Percentiles rank a stretch among this genome's conserved stretches.
Conservation (phyloP, 1,140 invertebrate species). For the Plutomurus gul region DNA sequence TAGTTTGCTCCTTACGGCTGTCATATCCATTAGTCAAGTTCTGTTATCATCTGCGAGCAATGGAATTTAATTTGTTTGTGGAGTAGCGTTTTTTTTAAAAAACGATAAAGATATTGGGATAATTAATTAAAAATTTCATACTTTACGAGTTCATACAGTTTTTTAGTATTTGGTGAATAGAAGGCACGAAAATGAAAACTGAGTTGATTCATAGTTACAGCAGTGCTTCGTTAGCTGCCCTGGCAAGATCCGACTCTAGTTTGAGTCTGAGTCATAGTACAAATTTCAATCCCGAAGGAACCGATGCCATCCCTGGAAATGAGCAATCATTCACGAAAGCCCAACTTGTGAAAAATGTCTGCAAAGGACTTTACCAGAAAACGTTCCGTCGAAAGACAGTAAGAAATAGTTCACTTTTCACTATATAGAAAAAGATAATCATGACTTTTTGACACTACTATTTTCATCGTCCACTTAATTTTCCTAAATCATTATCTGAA, state of each 20-base stretch:
- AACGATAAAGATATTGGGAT: no score
- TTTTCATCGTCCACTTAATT: no score
- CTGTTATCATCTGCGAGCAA: no score
- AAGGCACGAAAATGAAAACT: constrained; percentile 41
- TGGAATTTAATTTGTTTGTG: no score
- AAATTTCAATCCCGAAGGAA: constrained; percentile 18
- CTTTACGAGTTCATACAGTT: no score
- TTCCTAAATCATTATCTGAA: no score
- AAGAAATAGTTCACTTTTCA: not conserved
- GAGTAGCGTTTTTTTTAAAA: no score
- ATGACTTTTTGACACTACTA: no score
- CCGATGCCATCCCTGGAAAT: not conserved
- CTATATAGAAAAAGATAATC: not conserved
- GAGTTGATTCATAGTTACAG: constrained; percentile 50
- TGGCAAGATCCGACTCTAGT: constrained; percentile 39
- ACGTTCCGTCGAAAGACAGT: constrained; percentile 2
- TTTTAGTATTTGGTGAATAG: not conserved
- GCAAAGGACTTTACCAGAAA: not conserved
- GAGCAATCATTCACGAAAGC: not conserved
- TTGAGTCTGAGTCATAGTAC: constrained; percentile 16
- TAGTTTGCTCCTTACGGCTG: no score
- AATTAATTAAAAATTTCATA: no score
- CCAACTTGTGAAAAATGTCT: not conserved
- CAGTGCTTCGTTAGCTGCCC: constrained; percentile 43
- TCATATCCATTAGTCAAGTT: no score